Base-by-base conservation (phyloP, 64 coral and sea anemone species). In the Pachyseris speciosa region DNA sequence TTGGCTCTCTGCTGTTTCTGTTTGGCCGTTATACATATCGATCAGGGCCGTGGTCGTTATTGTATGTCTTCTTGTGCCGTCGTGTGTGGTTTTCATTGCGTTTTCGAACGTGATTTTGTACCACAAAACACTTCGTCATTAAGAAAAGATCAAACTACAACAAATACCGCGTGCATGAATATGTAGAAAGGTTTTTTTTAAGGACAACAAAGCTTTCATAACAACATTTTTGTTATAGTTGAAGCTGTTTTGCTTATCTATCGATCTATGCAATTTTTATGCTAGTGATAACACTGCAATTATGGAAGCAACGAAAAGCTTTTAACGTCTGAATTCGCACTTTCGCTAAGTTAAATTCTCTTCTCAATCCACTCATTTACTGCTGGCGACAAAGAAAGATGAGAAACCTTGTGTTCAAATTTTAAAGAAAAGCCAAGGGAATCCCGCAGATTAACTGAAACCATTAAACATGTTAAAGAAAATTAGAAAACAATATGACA, bases 361-460 rank as follows among this genome's bases (percentile, higher is more conserved):
- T 68, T 68, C 28, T 68, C 34, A 68, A 68, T 68, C 65, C 65
- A 34, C 65, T 68, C 12, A 68, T 68, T 36, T 68, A 68, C 65
- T 68, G 25, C 65, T 68, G 65, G 65, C 65, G 65, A 33, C 24
- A 68, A 30, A 68, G 34, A 36, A 30, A 68, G 34, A 68, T 68
- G 65, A 68, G 65, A 27, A 36, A 36, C 5, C 13, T 34, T 8
- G 65, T 16, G 15, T 16, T 68, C 7, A 33, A 9, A 3, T 25
- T 61, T 9, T 61, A 7, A 7, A 26, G 11, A 25, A 61, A 16
- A 25, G 5, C 4, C 8, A 16, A 25, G 58, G n/a, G 58, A 25
- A 61, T 25, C 20, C 58, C 22, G 1, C 3, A 5, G 24, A 61
- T 55, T 55, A 55, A 55, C 51, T 55, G 11, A 9, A 8, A 55